Percentiles rank a stretch among this genome's conserved stretches.
These are phyloP conservation scores for Norana najaformis DNA, from an alignment of 2,888 invertebrate species.

Conservation along the genomic window DNA sequence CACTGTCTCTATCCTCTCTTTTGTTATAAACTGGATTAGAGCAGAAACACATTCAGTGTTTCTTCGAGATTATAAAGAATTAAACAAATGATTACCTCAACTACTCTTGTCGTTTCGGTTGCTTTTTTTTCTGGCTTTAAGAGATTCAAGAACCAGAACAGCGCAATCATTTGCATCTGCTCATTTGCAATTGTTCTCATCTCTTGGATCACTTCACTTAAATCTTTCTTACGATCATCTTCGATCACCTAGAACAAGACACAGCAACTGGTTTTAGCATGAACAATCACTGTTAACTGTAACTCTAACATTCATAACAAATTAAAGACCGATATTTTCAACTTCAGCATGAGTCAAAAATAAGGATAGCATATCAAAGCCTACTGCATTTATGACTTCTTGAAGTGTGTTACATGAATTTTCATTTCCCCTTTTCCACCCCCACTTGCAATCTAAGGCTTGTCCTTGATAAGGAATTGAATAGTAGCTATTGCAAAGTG, in stretches of 20 bases:
- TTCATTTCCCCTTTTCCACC: no score
- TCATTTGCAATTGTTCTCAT: neutral
- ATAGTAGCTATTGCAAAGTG: no score
- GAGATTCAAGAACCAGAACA: slow-evolving; percentile 15
- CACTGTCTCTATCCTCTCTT: no score
- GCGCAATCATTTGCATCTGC: neutral
- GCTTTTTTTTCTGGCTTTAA: neutral
- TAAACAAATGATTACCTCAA: slow-evolving; percentile 16
- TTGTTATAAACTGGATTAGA: neutral
- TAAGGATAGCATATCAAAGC: no score
- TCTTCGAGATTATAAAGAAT: neutral
- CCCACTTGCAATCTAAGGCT: no score
- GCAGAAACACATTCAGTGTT: neutral
- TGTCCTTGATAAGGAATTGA: no score
- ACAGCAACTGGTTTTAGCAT: no score
- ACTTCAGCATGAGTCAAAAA: no score
- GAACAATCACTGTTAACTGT: neutral
- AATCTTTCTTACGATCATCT: slow-evolving; percentile 9
- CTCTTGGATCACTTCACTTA: neutral
- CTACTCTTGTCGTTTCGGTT: neutral
- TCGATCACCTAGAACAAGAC: neutral
- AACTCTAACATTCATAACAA: neutral
- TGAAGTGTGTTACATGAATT: no score
- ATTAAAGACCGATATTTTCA: neutral
- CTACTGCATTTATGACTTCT: no score